Conservation (phyloP, 2,797 vertebrate species). For the Dendrocincla fuliginosa region DNA sequence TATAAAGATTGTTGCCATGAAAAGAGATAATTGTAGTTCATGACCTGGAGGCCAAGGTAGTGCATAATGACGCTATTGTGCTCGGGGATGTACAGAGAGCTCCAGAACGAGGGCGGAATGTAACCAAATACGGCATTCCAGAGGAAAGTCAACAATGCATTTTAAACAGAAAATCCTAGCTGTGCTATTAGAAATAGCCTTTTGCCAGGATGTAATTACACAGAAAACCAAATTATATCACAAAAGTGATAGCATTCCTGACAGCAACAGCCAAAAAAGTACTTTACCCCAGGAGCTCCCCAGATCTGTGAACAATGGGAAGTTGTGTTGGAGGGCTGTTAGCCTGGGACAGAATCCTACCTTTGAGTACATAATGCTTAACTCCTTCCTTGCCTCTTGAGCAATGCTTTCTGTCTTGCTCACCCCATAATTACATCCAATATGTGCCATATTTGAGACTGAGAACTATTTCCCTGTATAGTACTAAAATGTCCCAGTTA, state of each 20-base stretch:
- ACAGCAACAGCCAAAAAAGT: conserved; percentile 56
- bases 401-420: not conserved
- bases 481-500: not conserved
- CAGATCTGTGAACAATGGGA: conserved; percentile 66
- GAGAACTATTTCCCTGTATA: not conserved
- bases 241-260: conserved; percentile 46
- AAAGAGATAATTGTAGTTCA: conserved; percentile 59
- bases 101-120: conserved; percentile 63
- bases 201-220: conserved; percentile 69
- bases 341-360: not conserved
- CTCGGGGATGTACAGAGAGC: conserved; percentile 58
- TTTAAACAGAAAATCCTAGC: conserved; percentile 72
- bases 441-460: not conserved
- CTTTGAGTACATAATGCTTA: conserved; percentile 15
- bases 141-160: conserved; percentile 57
- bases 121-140: conserved; percentile 47
- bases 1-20: conserved; percentile 59
- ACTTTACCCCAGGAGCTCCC: conserved; percentile 54
- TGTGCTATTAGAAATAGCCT: conserved; percentile 62
- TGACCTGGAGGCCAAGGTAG: conserved; percentile 51
- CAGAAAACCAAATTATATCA: conserved; percentile 61
- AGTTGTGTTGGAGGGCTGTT: conserved; percentile 8
- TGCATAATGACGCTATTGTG: conserved; percentile 70
- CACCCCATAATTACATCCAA: not conserved
- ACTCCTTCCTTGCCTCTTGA: conserved; percentile 28